Percentiles rank a stretch among this genome's conserved stretches.
Conservation (phyloP, 2,797 vertebrate species). For the Sebastes minor region DNA sequence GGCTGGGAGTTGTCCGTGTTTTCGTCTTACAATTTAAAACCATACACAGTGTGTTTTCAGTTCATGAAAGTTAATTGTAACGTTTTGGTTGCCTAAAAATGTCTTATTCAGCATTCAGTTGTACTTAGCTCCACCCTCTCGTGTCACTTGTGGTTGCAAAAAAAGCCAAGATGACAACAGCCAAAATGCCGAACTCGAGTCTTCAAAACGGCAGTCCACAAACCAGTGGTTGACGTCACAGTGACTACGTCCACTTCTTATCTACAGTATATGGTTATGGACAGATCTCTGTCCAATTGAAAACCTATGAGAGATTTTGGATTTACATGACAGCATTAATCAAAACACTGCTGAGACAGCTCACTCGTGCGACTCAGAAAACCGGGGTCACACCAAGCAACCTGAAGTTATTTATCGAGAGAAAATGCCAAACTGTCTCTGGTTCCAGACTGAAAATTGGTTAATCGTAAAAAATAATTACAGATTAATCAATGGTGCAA, state of each 20-base stretch:
- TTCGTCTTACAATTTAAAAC: too few relatives aligned
- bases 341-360: background rate
- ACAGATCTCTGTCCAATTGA: conserved; percentile 5
- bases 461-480: background rate
- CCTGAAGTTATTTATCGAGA: background rate
- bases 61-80: too few relatives aligned
- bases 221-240: background rate
- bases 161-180: background rate
- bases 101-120: too few relatives aligned
- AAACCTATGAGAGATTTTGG: background rate
- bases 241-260: background rate
- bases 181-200: background rate
- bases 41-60: too few relatives aligned
- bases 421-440: background rate
- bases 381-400: background rate
- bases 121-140: too few relatives aligned
- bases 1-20: too few relatives aligned
- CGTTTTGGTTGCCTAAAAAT: too few relatives aligned
- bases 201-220: background rate
- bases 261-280: background rate
- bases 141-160: background rate
- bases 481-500: background rate
- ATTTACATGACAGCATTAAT: background rate
- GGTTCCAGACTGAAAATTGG: background rate
- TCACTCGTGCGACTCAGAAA: background rate